Evolutionary conservation across 2,797 vertebrate species (phyloP).

Genomic region (Pseudochirops corinnae): DNA sequence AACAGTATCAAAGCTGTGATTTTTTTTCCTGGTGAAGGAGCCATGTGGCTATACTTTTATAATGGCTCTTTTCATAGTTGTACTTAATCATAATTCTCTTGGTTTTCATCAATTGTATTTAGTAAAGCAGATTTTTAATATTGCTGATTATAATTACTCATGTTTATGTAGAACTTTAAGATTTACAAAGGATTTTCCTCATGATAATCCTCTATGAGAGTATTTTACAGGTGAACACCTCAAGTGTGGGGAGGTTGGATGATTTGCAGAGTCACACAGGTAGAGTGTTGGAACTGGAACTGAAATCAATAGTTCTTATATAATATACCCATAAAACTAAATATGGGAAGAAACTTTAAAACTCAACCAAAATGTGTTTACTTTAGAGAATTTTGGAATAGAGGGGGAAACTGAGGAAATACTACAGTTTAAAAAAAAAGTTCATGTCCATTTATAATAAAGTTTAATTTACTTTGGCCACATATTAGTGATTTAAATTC

Average conservation of each 20-base stretch:
- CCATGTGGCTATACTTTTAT: neutral
- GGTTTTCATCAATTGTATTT: neutral
- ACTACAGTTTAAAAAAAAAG: neutral
- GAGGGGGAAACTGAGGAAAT: neutral
- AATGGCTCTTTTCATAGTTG: neutral
- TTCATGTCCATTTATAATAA: neutral
- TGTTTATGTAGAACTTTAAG: neutral
- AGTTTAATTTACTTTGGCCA: neutral
- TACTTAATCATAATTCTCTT: neutral
- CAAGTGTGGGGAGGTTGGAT: neutral
- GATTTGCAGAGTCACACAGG: neutral
- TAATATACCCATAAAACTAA: neutral
- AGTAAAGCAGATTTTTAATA: neutral
- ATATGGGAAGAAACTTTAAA: neutral
- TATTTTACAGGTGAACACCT: neutral
- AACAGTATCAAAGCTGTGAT: neutral
- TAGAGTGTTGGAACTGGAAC: neutral
- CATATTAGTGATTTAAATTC: neutral
- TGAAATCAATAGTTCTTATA: neutral
- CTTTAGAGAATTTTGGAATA: neutral
- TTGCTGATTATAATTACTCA: neutral
- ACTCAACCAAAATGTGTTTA: neutral
- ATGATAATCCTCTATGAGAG: neutral
- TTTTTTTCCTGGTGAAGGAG: neutral
- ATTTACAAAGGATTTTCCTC: neutral